Evolutionary conservation across 2,888 invertebrate genomes (phyloP), one percentile per base, ranked within the genome.

Genomic region (Temnothorax unifasciatus): DNA sequence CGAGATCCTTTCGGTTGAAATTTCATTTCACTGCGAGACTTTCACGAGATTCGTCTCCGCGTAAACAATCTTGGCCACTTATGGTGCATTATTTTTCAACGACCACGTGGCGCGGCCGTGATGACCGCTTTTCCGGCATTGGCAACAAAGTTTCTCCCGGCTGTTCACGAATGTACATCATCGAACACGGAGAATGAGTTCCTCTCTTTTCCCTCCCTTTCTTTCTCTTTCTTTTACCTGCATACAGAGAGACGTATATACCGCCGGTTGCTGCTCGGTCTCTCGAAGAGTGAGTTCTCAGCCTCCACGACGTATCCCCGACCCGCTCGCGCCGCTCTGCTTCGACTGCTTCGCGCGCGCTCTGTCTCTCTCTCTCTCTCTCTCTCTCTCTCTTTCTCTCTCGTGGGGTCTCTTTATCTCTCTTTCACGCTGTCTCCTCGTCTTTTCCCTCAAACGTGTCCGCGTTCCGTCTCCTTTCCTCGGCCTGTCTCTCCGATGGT

Each of bases 211-310:
- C n/a, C 54, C n/a, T 57, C 21, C 29, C 50, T 15, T 0, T 81
- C 52, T 64, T 18, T 52, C 66, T 64, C n/a, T 25, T 52, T 76
- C 38, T 41, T 13, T 59, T 84, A 86, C 87, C 84, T 86, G 84
- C 83, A 52, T 79, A 77, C 64, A 71, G 44, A 85, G 69, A 69
- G 57, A 47, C 61, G 79, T 52, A 83, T 84, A 82, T 82, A 85
- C 18, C 77, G 84, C 59, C 83, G 86, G 82, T 88, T 77, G 86
- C 59, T 13, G 59, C 83, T 84, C 77, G 64, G 74, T 85, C 77
- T 87, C 83, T 85, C 74, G 59, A 71, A 61, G 83, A 90, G 88
- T 90, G 89, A 90, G 88, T 90, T 89, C 87, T 90, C 90, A 90
- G 88, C 87, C 85, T 88, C 87, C 83, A 66, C 83, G 63, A 84